Conservation (phyloP, 2,888 invertebrate genomes). For the Halictus ligatus region DNA sequence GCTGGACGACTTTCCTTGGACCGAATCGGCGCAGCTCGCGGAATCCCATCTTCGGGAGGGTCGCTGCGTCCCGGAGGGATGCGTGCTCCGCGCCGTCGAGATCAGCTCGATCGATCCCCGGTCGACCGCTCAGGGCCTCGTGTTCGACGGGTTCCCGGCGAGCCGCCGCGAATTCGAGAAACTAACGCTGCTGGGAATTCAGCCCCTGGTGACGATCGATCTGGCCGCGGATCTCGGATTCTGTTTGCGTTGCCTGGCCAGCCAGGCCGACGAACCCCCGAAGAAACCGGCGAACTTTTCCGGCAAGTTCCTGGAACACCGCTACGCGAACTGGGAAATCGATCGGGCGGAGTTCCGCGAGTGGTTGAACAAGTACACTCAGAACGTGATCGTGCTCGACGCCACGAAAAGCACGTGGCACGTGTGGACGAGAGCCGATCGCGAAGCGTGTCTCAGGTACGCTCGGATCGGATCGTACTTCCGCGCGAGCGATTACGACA, state of each 20-base stretch:
- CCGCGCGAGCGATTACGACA: constrained; percentile 83
- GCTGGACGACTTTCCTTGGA: constrained; percentile 85
- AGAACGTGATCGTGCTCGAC: constrained; percentile 85
- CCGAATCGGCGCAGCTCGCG: constrained; percentile 85
- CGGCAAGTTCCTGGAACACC: constrained; percentile 83
- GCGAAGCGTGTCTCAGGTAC: constrained; percentile 82
- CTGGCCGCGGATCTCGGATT: constrained; percentile 83
- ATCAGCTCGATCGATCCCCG: constrained; percentile 85
- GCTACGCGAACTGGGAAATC: constrained; percentile 84
- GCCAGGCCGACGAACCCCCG: constrained; percentile 79
- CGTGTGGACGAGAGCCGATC: constrained; percentile 84
- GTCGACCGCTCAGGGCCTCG: constrained; percentile 86
- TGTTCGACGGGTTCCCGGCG: constrained; percentile 88
- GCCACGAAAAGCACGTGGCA: constrained; percentile 86
- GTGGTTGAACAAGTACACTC: constrained; percentile 86
- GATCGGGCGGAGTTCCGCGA: constrained; percentile 81
- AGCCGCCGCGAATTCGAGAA: constrained; percentile 85
- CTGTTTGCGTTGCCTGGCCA: constrained; percentile 82
- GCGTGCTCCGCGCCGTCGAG: constrained; percentile 86
- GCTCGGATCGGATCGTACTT: constrained; percentile 86
- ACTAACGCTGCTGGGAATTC: constrained; percentile 85
- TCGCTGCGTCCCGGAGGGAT: constrained; percentile 83
- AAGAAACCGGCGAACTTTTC: constrained; percentile 84
- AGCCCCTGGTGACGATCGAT: constrained; percentile 87
- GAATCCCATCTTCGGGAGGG: constrained; percentile 83